These are phyloP conservation scores for Dicaeum eximium DNA, from an alignment of 2,113 vertebrate genomes.

Conservation along the genomic window DNA sequence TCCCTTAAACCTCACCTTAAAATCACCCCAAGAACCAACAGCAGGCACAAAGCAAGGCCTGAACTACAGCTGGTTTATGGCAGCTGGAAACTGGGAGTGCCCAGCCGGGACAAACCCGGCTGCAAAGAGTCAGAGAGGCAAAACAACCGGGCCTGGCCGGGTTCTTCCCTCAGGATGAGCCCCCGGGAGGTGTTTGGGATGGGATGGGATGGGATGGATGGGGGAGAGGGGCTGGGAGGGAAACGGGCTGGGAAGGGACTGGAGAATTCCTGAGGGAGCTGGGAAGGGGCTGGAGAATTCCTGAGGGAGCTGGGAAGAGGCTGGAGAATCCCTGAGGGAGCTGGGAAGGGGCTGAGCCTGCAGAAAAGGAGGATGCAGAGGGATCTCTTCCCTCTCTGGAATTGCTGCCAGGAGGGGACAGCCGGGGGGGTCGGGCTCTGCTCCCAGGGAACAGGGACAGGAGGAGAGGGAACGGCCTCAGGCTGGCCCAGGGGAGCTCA, in stretches of 20 bases:
- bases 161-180: background rate
- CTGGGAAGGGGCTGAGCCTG: background rate
- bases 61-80: accelerated
- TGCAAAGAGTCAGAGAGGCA: background rate
- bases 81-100: accelerated
- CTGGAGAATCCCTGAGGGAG: too few species aligned
- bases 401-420: background rate
- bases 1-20: accelerated
- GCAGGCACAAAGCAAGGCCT: background rate
- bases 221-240: background rate
- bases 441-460: background rate
- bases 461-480: background rate
- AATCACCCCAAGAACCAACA: background rate
- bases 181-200: background rate
- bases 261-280: background rate
- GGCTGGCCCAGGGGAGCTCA: background rate
- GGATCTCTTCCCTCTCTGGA: background rate
- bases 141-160: accelerated
- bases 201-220: background rate
- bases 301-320: background rate
- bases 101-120: accelerated
- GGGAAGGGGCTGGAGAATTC: background rate
- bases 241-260: background rate
- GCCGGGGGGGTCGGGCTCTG: background rate
- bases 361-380: background rate